Conservation (phyloP, 2,113 vertebrate genomes). For the Ellobius talpinus region DNA sequence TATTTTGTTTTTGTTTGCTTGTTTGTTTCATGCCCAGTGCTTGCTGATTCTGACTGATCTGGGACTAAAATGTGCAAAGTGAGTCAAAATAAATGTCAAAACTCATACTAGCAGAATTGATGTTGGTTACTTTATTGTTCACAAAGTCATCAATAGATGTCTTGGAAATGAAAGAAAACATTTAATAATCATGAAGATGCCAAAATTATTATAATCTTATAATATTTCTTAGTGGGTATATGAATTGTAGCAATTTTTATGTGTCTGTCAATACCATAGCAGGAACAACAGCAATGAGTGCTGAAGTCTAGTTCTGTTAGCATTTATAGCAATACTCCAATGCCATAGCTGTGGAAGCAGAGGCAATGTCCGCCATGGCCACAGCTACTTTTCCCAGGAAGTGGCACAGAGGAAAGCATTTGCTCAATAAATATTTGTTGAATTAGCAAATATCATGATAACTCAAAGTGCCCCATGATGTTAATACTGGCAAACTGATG, state of each 20-base stretch:
- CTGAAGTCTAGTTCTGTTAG: not conserved
- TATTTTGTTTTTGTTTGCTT: not conserved
- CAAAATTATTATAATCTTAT: not conserved
- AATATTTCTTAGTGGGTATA: not conserved
- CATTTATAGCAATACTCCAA: not conserved
- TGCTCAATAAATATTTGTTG: not conserved
- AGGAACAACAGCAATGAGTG: not conserved
- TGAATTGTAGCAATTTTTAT: not conserved
- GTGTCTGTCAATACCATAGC: not conserved
- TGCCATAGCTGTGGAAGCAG: not conserved
- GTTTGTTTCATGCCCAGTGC: not conserved
- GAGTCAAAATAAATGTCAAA: constrained; percentile 12
- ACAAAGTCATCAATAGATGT: not conserved
- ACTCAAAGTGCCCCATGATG: not conserved
- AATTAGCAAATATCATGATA: constrained; percentile 17
- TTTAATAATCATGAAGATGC: not conserved
- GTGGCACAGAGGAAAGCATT: not conserved
- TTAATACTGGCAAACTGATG: not conserved
- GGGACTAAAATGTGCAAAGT: not conserved
- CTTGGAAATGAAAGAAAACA: constrained; percentile 30
- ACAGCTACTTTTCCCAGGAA: not conserved
- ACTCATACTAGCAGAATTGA: not conserved
- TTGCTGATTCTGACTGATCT: not conserved
- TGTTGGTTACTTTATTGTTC: not conserved
- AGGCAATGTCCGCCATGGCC: not conserved